These are phyloP conservation scores for Alca torda DNA, from an alignment of 2,797 vertebrate genomes.

Conservation along the genomic window DNA sequence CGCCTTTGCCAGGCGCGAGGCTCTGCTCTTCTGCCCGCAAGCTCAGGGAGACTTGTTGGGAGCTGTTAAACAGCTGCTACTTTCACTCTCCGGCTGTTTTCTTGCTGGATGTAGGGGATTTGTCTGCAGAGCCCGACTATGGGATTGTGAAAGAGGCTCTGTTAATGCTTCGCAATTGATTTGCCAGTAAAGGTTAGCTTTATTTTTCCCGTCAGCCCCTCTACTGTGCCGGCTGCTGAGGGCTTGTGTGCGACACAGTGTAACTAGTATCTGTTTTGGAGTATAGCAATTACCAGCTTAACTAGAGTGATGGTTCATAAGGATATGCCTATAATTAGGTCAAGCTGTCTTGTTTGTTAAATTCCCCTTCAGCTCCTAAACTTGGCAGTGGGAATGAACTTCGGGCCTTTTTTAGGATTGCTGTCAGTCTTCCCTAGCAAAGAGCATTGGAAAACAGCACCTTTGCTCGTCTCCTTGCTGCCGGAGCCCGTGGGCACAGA, in stretches of 20 bases:
- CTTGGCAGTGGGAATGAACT: neutral
- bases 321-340: conserved; percentile 15
- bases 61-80: conserved; percentile 42
- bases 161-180: neutral
- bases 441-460: rapidly evolving
- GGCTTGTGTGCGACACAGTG: neutral
- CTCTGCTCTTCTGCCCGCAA: neutral
- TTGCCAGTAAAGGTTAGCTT: neutral
- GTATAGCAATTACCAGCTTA: neutral
- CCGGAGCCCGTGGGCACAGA: rapidly evolving
- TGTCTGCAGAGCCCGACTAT: neutral
- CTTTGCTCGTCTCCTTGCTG: neutral
- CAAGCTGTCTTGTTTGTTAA: conserved; percentile 5
- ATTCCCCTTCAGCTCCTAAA: conserved; percentile 4
- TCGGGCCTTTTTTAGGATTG: neutral
- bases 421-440: neutral
- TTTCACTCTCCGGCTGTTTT: conserved; percentile 35
- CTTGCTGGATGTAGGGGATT: neutral
- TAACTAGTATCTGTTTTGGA: neutral
- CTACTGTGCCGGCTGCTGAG: neutral
- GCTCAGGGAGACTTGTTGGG: neutral
- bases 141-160: conserved; percentile 22
- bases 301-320: neutral
- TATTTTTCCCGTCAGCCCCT: neutral
- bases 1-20: neutral